A percentile compares a stretch with the other conserved stretches of the same genome.
Evolutionary conservation across 2,113 vertebrate genomes (phyloP).

Genomic region (Tamias sibiricus): DNA sequence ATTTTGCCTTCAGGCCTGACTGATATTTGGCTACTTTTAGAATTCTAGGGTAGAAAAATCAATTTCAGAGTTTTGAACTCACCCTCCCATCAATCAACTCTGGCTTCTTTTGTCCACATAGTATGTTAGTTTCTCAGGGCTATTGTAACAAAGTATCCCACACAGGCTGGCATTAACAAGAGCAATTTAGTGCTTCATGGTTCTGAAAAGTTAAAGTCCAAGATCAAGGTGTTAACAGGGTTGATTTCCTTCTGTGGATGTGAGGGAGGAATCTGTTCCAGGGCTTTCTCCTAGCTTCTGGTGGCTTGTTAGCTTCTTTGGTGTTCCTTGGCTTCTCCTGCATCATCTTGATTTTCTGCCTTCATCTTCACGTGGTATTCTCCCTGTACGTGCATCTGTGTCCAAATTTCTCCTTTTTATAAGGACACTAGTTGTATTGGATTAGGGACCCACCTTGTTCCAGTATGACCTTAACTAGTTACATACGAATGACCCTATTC

Average conservation of each 20-base stretch:
- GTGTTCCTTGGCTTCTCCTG: background rate
- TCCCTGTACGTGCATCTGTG: background rate
- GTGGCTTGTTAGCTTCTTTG: background rate
- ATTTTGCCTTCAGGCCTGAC: background rate
- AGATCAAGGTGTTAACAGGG: background rate
- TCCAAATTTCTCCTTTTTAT: background rate
- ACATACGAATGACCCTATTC: background rate
- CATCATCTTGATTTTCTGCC: background rate
- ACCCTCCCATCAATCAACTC: background rate
- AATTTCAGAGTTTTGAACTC: background rate
- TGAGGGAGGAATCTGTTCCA: too few species aligned
- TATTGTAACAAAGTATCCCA: background rate
- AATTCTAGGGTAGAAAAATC: background rate
- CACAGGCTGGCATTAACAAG: background rate
- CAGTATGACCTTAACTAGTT: background rate
- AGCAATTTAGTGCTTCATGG: background rate
- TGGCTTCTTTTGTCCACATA: background rate
- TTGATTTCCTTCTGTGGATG: background rate
- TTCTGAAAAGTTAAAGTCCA: background rate
- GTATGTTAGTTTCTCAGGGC: background rate
- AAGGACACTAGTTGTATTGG: background rate
- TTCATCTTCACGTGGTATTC: background rate
- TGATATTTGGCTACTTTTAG: background rate
- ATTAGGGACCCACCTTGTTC: background rate
- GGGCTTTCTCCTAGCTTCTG: background rate